Evolutionary conservation across 1,140 invertebrate species (phyloP).

Genomic region (Drosophila miranda): DNA sequence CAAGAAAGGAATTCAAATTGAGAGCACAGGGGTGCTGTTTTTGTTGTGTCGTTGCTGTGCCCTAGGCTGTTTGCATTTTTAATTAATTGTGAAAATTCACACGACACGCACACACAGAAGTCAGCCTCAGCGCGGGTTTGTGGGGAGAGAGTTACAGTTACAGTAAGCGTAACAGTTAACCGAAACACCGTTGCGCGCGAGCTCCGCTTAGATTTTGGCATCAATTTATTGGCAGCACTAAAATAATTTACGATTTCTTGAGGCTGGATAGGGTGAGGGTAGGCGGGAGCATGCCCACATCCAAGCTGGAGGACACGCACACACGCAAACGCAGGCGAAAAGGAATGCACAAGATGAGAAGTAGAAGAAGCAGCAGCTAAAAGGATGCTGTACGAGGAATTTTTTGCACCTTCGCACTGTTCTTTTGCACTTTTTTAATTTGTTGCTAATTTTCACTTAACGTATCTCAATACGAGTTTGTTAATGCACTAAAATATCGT

Average conservation of each 20-base stretch:
- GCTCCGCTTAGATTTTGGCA: conserved; percentile 14
- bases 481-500: no score
- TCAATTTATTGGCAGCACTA: conserved; percentile 36
- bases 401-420: conserved; percentile 18
- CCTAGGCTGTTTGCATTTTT: conserved; percentile 3
- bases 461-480: no score
- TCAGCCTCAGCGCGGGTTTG: not conserved
- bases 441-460: not conserved
- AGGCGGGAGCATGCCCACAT: not conserved
- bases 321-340: conserved; percentile 30
- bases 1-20: conserved; percentile 1
- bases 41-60: no score
- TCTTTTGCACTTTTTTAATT: conserved; percentile 1
- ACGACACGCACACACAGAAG: conserved; percentile 10
- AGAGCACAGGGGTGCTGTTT: no score
- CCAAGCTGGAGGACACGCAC: conserved; percentile 10
- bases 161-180: conserved; percentile 20
- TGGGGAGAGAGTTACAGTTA: no score
- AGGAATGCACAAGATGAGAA: conserved; percentile 36
- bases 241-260: conserved; percentile 34
- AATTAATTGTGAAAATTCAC: conserved; percentile 8
- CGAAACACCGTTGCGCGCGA: conserved; percentile 14
- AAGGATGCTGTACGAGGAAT: conserved; percentile 58
- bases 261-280: conserved; percentile 31
- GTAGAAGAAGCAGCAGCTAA: conserved; percentile 25